Base-by-base conservation (phyloP, 2,888 invertebrate genomes). In the Eupithecia abbreviata region DNA sequence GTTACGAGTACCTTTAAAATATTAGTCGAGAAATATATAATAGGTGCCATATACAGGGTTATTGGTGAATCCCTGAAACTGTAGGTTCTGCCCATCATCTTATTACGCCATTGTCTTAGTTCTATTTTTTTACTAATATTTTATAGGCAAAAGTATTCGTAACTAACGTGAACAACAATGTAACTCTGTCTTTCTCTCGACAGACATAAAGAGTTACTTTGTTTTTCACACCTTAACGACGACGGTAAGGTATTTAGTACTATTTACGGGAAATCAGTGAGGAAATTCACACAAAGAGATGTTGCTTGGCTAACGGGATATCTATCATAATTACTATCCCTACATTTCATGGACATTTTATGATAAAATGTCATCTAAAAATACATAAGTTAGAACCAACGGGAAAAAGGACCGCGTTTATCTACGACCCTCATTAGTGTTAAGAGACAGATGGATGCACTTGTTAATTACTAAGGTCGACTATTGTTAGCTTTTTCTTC, bases 381-480 rank as follows among this genome's bases (percentile, higher is more conserved):
- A 62, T 42, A 69, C 41, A 45, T 67, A 70, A 62, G 45, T 62
- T 30, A 66, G 10, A 72, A 55, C 30, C 51, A 51, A 45, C 62
- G 74, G 15, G 49, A 51, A 68, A 55, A 55, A n/a, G n/a, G n/a
- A 55, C n/a, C n/a, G 7, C 5, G 55, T 15, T 0, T 49, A 42
- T 51, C 18, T 67, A 47, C 65, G 66, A 62, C 73, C 75, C 73
- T 77, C 73, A 67, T 77, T 70, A 77, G 66, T 65, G 66, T 42
- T 42, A 41, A 2, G 42, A 66, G 18, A 47, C 69, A 69, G 45
- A 69, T 12, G 12, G 72, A 49, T 71, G 76, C 72, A 76, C 45
- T 45, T 45, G 58, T 55, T 73, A 77, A 75, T 71, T 66, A 77
- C 42, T 15, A 45, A 72, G 30, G 58, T 67, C 67, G 10, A 10